Evolutionary conservation across 2,888 invertebrate species (phyloP).

Genomic region (Rotaria macrura): DNA sequence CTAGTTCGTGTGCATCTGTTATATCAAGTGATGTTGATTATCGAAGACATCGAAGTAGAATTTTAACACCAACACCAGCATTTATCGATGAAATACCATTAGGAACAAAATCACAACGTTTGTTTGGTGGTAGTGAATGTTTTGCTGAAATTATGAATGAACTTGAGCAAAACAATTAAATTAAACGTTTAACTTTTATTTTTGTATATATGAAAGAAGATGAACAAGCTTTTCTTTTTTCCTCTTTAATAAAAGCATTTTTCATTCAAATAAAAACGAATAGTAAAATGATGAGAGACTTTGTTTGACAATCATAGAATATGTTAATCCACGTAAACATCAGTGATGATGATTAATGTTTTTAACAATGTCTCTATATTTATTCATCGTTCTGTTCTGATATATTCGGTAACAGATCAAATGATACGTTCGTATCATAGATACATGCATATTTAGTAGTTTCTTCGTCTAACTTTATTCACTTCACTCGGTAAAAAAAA

Average conservation of each 20-base stretch:
- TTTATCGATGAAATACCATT: neutral
- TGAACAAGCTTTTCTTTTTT: neutral
- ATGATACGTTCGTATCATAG: too few species aligned
- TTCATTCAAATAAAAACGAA: neutral
- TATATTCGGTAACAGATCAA: too few species aligned
- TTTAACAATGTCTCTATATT: too few species aligned
- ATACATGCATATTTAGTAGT: too few species aligned
- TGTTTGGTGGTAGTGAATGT: conserved; percentile 15
- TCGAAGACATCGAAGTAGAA: neutral
- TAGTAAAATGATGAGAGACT: neutral
- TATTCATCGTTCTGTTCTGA: too few species aligned
- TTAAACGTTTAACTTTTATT: neutral
- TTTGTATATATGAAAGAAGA: neutral
- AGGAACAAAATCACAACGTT: conserved; percentile 2
- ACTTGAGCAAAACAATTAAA: neutral
- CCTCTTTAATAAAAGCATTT: neutral
- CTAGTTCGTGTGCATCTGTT: neutral
- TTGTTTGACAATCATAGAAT: too few species aligned
- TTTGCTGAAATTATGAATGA: conserved; percentile 18
- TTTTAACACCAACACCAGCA: neutral
- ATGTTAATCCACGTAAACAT: too few species aligned
- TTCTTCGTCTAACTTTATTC: too few species aligned
- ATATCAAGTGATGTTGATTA: neutral
- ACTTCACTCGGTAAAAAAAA: too few species aligned
- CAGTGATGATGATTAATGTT: too few species aligned